Evolutionary conservation across 2,113 vertebrate species (phyloP).

Genomic region (Mus spicilegus): DNA sequence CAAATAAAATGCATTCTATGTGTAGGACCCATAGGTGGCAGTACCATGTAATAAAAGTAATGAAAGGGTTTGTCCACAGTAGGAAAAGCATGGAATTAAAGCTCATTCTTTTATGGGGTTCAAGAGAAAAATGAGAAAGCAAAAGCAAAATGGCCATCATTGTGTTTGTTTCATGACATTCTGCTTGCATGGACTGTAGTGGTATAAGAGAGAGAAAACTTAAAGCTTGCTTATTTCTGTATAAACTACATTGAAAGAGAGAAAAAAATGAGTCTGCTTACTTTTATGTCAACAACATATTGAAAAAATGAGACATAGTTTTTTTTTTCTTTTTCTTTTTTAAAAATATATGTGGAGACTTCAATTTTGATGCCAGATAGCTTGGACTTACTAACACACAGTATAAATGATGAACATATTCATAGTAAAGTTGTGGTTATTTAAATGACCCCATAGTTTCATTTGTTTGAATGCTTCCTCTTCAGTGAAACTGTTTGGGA

Average conservation of each 20-base stretch:
- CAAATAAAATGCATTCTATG: conserved; percentile 56
- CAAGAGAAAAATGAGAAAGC: conserved; percentile 15
- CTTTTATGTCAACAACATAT: background rate
- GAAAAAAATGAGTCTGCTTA: background rate
- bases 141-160: conserved; percentile 7
- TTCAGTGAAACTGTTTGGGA: background rate
- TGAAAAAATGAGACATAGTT: background rate
- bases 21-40: conserved; percentile 73
- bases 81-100: conserved; percentile 35
- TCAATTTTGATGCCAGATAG: background rate
- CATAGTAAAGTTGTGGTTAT: background rate
- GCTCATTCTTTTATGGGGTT: conserved; percentile 21
- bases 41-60: conserved; percentile 73
- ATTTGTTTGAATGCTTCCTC: background rate
- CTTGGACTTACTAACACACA: background rate
- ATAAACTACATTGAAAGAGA: background rate
- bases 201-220: conserved; percentile 16
- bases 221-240: background rate
- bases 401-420: background rate
- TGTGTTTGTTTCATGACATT: background rate
- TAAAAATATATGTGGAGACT: background rate
- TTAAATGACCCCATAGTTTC: background rate
- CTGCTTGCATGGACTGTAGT: background rate
- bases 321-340: background rate
- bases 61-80: background rate